These are phyloP conservation scores for Pegoplata infirma DNA, from an alignment of 2,888 invertebrate genomes.

Conservation along the genomic window DNA sequence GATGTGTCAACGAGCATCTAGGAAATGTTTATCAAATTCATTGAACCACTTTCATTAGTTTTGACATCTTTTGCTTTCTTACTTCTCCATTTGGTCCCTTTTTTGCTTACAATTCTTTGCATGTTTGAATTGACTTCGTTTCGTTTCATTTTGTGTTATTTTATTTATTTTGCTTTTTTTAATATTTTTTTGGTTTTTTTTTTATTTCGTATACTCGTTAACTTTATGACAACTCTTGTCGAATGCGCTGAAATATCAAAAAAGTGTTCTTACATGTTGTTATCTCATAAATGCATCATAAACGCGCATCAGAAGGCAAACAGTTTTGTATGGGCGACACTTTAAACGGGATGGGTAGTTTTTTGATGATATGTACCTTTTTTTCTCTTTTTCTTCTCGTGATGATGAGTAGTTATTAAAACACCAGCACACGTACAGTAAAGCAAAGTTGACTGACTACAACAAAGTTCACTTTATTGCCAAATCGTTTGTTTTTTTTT, in stretches of 20 bases:
- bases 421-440: constrained; percentile 56
- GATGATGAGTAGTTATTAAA: constrained; percentile 58
- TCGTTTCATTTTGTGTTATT: constrained; percentile 32
- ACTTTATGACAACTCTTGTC: constrained; percentile 62
- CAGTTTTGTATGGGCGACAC: constrained; percentile 66
- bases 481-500: constrained; percentile 49
- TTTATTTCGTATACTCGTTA: constrained; percentile 40
- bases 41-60: constrained; percentile 78
- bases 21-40: constrained; percentile 79
- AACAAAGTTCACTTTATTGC: constrained; percentile 61
- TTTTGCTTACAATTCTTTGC: constrained; percentile 59
- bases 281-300: constrained; percentile 64
- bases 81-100: constrained; percentile 54
- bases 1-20: constrained; percentile 78
- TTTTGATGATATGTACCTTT: constrained; percentile 45
- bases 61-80: constrained; percentile 75
- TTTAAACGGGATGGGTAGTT: constrained; percentile 40
- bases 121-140: constrained; percentile 57
- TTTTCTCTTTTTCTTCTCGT: constrained; percentile 38
- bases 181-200: too few relatives aligned
- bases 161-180: too few relatives aligned
- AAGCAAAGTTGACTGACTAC: constrained; percentile 49
- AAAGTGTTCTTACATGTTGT: constrained; percentile 62
- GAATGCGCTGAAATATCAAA: constrained; percentile 58
- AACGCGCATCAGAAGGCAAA: constrained; percentile 58